Evolutionary conservation across 2,888 invertebrate genomes (phyloP).

Genomic region (Sphecodes monilicornis): DNA sequence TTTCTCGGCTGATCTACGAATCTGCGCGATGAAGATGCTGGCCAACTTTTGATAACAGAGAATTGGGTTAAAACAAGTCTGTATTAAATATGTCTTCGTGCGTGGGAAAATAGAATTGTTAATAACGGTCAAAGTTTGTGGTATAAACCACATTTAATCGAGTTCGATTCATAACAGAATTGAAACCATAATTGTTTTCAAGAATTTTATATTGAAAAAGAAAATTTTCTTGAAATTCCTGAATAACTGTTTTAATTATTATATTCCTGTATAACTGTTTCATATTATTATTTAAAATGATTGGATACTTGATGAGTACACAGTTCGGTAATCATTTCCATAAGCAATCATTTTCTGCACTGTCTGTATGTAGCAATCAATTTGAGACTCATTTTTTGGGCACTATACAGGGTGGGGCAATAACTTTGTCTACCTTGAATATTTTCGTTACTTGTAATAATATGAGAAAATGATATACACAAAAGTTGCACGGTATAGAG

Average conservation of each 20-base stretch:
- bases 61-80: background rate
- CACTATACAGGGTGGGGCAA: too few relatives aligned
- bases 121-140: background rate
- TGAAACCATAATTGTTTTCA: background rate
- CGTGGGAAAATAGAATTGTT: background rate
- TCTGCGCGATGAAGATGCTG: background rate
- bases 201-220: background rate
- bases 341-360: too few relatives aligned
- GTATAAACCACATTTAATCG: background rate
- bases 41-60: background rate
- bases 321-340: too few relatives aligned
- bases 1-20: background rate
- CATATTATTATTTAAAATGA: too few relatives aligned
- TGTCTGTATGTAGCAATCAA: too few relatives aligned
- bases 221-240: background rate
- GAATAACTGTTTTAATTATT: background rate
- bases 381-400: too few relatives aligned
- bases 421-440: too few relatives aligned
- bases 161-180: background rate
- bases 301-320: too few relatives aligned
- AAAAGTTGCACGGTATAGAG: too few relatives aligned
- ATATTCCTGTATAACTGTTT: too few relatives aligned
- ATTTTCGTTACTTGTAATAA: too few relatives aligned
- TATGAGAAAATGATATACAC: too few relatives aligned
- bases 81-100: background rate